phyloP scores from a whole-genome alignment of 2,888 invertebrate species.

The Smittia sp. region DNA sequence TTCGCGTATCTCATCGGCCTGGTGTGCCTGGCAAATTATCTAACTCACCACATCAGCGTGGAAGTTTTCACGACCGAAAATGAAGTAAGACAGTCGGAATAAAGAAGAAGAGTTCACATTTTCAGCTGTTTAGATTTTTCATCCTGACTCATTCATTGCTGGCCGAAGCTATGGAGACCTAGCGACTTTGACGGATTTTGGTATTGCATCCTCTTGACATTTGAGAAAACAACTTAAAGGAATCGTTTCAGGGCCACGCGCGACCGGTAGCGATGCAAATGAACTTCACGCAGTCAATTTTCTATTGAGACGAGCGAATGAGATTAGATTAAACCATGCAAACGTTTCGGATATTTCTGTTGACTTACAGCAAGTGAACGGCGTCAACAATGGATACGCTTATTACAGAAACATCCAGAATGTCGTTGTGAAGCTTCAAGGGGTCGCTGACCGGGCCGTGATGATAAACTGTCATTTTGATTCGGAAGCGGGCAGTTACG shows the following conservation, averaged over 20 bases:
- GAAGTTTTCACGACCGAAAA: neutral
- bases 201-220: conserved; percentile 7
- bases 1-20: neutral
- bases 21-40: neutral
- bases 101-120: neutral
- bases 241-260: neutral
- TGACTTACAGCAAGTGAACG: conserved; percentile 1
- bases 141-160: conserved; percentile 25
- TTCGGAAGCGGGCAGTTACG: conserved; percentile 68
- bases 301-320: neutral
- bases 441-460: conserved; percentile 55
- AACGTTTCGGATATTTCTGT: neutral
- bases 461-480: conserved; percentile 77
- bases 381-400: neutral
- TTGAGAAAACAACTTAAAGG: neutral
- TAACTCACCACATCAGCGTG: neutral
- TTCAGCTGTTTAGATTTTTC: neutral
- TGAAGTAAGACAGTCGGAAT: neutral
- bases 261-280: conserved; percentile 14
- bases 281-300: neutral
- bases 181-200: conserved; percentile 10
- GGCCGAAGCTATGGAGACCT: conserved; percentile 22
- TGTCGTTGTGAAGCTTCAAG: conserved; percentile 46
- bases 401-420: conserved; percentile 23
- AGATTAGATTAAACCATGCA: neutral